Conservation (phyloP, 2,888 invertebrate genomes). For the Lasioglossum calceatum region DNA sequence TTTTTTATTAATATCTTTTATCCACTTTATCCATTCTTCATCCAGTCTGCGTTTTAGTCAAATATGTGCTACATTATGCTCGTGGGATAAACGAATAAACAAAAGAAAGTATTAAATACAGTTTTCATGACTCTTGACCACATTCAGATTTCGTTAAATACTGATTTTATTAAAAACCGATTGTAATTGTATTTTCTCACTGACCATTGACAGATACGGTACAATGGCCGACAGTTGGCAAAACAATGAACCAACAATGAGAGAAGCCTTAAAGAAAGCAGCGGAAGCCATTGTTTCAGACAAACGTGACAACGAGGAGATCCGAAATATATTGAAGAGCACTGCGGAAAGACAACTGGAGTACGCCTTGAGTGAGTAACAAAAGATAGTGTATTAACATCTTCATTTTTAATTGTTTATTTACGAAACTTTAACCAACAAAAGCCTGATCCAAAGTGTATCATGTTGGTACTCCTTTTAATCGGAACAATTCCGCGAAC, state of each 20-base stretch:
- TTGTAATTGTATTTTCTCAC: too few species aligned
- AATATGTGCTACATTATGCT: background rate
- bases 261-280: slow-evolving; percentile 73
- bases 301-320: slow-evolving; percentile 73
- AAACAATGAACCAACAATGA: slow-evolving; percentile 70
- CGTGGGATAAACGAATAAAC: background rate
- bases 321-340: slow-evolving; percentile 76
- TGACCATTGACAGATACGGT: slow-evolving; percentile 69
- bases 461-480: background rate
- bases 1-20: background rate
- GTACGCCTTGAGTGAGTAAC: slow-evolving; percentile 77
- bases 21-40: background rate
- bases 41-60: background rate
- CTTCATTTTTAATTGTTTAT: background rate
- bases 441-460: background rate
- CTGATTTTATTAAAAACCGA: background rate
- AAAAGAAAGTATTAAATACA: background rate
- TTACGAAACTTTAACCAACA: background rate
- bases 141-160: background rate
- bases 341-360: slow-evolving; percentile 80
- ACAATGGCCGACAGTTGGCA: slow-evolving; percentile 78
- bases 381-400: background rate
- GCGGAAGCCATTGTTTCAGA: slow-evolving; percentile 73
- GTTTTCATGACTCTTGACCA: background rate
- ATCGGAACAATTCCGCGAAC: background rate